Conservation (phyloP, 92 coral and sea anemone genomes). For the Palythoa heliodiscus region DNA sequence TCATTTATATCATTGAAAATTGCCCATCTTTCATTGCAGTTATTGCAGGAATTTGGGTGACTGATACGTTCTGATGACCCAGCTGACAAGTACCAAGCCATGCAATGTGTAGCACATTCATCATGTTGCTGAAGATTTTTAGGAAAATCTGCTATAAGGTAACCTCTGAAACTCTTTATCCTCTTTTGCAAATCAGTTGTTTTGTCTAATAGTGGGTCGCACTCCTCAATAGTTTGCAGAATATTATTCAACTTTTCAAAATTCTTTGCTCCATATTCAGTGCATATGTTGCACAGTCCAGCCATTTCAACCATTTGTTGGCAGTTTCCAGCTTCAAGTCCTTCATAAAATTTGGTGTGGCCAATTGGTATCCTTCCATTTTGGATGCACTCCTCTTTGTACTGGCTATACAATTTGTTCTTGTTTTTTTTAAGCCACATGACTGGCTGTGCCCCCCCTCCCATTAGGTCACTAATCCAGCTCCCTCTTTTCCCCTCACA, state of each 20-base stretch:
- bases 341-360: constrained; percentile 38
- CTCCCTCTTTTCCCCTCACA: constrained; percentile 48
- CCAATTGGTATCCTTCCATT: constrained; percentile 43
- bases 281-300: no score
- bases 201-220: background rate
- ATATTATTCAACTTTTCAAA: background rate
- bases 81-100: constrained; percentile 21
- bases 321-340: constrained; percentile 43
- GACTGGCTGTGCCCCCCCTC: constrained; percentile 53
- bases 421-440: constrained; percentile 50
- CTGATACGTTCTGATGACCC: constrained; percentile 3
- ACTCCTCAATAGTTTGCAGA: background rate
- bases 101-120: constrained; percentile 35
- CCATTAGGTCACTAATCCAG: constrained; percentile 52
- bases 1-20: constrained; percentile 24
- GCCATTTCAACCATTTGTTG: constrained; percentile 52
- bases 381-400: constrained; percentile 27
- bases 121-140: constrained; percentile 24
- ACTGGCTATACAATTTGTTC: constrained; percentile 32
- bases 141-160: constrained; percentile 24
- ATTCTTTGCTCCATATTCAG: constrained; percentile 44
- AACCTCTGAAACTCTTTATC: constrained; percentile 21
- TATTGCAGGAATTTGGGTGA: constrained; percentile 27
- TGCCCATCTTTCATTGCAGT: constrained; percentile 31
- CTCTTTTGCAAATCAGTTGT: constrained; percentile 13